phyloP scores from a whole-genome alignment of 2,888 invertebrate species.

The Tipula vernalis region DNA sequence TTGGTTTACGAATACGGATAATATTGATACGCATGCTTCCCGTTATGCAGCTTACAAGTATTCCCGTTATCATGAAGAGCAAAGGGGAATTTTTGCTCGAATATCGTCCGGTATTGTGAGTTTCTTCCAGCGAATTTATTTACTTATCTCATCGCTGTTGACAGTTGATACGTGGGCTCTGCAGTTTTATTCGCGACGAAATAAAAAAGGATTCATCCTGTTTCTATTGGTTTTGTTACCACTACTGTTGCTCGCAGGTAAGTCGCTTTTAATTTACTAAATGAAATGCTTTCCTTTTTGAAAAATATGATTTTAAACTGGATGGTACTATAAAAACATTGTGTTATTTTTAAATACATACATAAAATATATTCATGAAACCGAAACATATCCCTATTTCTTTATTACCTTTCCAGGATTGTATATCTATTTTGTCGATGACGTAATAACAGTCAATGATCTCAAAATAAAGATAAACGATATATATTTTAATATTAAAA shows the following conservation, averaged over 20 bases:
- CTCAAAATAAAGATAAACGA: not conserved
- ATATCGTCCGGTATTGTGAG: conserved; percentile 18
- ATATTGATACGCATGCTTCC: not conserved
- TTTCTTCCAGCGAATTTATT: conserved; percentile 23
- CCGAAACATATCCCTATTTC: not conserved
- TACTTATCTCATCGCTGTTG: conserved; percentile 30
- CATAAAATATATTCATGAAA: not conserved
- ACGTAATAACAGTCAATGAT: not conserved
- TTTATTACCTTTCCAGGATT: not conserved
- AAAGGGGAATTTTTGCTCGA: not conserved
- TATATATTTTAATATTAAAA: not conserved
- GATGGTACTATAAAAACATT: not conserved
- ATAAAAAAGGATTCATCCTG: conserved; percentile 29
- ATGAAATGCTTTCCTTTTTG: not conserved
- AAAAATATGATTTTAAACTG: not conserved
- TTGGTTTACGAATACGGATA: conserved; percentile 5
- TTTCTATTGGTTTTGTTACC: conserved; percentile 39
- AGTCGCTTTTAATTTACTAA: conserved; percentile 25
- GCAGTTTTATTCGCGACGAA: conserved; percentile 21
- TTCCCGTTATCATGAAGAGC: not conserved
- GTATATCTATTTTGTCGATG: not conserved
- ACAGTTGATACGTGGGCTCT: conserved; percentile 27
- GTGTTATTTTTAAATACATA: not conserved
- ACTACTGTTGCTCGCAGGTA: conserved; percentile 43
- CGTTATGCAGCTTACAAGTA: not conserved